Conservation (phyloP, 2,888 invertebrate genomes). For the Acrobasis repandana region DNA sequence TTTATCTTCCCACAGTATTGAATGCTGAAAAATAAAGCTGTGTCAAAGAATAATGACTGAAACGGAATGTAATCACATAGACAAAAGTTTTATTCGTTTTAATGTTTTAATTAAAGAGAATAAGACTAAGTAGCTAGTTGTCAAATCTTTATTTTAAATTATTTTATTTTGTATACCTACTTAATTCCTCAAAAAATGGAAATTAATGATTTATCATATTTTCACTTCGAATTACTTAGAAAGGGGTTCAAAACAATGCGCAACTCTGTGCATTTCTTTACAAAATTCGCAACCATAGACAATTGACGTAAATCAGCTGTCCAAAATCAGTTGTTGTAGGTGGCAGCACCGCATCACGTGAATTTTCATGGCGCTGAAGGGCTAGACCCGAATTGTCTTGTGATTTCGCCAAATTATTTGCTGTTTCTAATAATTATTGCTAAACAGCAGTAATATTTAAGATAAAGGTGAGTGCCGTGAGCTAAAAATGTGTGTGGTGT, state of each 20-base stretch:
- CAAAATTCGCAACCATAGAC: conserved; percentile 60
- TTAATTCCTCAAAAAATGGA: neutral
- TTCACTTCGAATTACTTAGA: neutral
- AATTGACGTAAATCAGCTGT: conserved; percentile 84
- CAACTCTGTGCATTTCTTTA: neutral
- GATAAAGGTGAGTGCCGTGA: conserved; percentile 70
- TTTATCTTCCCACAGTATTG: too few relatives aligned
- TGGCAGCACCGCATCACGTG: conserved; percentile 85
- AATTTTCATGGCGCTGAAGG: conserved; percentile 84
- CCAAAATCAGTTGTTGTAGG: conserved; percentile 73
- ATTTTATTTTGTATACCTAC: neutral
- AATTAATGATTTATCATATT: neutral
- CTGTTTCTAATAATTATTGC: conserved; percentile 74
- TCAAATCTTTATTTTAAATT: neutral
- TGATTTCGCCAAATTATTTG: conserved; percentile 80
- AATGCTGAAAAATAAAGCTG: too few relatives aligned
- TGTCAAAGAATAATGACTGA: too few relatives aligned
- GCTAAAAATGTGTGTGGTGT: conserved; percentile 37
- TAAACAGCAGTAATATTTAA: conserved; percentile 77
- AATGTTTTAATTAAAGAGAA: too few relatives aligned
- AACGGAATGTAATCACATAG: neutral
- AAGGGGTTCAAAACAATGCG: neutral
- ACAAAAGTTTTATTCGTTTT: neutral
- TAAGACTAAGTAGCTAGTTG: neutral
- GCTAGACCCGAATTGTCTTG: conserved; percentile 82